These are phyloP conservation scores for Pelodiscus sinensis DNA, from an alignment of 2,113 vertebrate species.

Conservation along the genomic window DNA sequence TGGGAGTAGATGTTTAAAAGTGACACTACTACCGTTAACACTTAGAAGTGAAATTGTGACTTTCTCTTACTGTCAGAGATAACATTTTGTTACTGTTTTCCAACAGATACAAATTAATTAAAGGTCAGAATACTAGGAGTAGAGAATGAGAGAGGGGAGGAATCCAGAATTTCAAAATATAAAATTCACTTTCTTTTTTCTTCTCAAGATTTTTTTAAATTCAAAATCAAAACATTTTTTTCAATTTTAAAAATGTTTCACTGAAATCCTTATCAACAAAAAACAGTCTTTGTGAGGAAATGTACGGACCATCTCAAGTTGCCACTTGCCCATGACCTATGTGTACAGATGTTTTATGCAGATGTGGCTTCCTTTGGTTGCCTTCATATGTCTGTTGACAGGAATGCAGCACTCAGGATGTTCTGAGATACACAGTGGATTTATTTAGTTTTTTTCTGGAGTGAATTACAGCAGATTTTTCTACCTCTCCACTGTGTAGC, in stretches of 20 bases:
- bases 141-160: no score
- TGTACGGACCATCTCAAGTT: not conserved
- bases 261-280: not conserved
- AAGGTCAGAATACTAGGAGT: not conserved
- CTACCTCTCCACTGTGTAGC: not conserved
- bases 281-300: not conserved
- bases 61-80: no score
- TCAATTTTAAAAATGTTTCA: not conserved
- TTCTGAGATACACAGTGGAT: not conserved
- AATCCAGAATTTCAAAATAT: not conserved
- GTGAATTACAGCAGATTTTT: not conserved
- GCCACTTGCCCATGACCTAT: not conserved
- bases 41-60: no score
- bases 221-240: not conserved
- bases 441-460: not conserved
- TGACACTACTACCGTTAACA: no score
- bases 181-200: not conserved
- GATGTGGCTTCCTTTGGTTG: not conserved
- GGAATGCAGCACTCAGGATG: not conserved
- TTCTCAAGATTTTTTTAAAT: not conserved
- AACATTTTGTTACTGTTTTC: not conserved
- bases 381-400: not conserved
- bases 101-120: not conserved
- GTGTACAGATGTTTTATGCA: not conserved
- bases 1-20: no score